phyloP scores from a whole-genome alignment of 2,797 vertebrate genomes.

The Streptopelia turtur region DNA sequence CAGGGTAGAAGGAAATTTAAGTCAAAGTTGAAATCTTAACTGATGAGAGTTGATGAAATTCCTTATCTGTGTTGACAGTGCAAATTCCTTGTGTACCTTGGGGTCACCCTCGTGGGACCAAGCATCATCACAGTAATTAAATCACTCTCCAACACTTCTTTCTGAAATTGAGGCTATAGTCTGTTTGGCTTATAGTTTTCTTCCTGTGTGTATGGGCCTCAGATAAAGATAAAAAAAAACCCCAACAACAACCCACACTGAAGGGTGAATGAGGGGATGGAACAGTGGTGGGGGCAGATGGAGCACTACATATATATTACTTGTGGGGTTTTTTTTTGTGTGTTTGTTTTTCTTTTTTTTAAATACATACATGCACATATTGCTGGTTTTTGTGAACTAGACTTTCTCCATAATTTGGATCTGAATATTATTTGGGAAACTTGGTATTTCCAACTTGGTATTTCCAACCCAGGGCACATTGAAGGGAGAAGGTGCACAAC shows the following conservation, averaged over 20 bases:
- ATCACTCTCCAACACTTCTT: not conserved
- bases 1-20: not conserved
- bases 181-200: not conserved
- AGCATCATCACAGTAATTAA: not conserved
- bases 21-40: slow-evolving; percentile 34
- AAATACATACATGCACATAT: rapidly evolving
- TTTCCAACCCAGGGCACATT: not conserved
- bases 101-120: not conserved
- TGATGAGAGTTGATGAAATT: slow-evolving; percentile 32
- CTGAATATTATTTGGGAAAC: not conserved
- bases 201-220: not conserved
- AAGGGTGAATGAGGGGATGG: not conserved
- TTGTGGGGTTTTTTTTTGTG: no score
- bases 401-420: not conserved
- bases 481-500: not conserved
- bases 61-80: not conserved
- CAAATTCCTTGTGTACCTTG: not conserved
- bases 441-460: not conserved
- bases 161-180: not conserved
- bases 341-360: not conserved
- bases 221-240: not conserved
- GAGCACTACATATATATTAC: rapidly evolving
- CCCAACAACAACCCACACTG: not conserved
- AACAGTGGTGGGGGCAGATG: not conserved
- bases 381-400: not conserved